Conservation (phyloP, 1,140 invertebrate species). For the Listronotus bonariensis region DNA sequence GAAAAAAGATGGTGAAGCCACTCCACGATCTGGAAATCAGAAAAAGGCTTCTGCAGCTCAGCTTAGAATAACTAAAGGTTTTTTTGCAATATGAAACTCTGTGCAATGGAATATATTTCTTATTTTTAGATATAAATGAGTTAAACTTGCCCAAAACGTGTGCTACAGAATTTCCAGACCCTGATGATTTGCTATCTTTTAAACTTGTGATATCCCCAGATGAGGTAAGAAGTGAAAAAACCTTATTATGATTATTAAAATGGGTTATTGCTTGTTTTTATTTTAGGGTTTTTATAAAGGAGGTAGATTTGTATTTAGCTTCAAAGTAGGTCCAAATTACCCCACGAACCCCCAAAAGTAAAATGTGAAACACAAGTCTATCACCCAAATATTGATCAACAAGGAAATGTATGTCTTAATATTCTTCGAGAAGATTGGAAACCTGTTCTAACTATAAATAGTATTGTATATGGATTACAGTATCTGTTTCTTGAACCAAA, state of each 20-base stretch:
- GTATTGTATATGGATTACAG: slow-evolving; percentile 96
- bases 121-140: slow-evolving; percentile 89
- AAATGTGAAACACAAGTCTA: slow-evolving; percentile 94
- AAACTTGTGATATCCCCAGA: slow-evolving; percentile 96
- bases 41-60: slow-evolving; percentile 95
- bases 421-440: slow-evolving; percentile 99
- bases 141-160: slow-evolving; percentile 97
- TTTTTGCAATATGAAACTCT: neutral
- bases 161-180: slow-evolving; percentile 93
- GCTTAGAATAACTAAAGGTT: slow-evolving; percentile 96
- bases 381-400: slow-evolving; percentile 94
- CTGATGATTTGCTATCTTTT: slow-evolving; percentile 94
- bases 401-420: slow-evolving; percentile 94
- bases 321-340: slow-evolving; percentile 97
- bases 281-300: slow-evolving; percentile 90
- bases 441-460: slow-evolving; percentile 96
- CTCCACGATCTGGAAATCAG: slow-evolving; percentile 72
- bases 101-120: slow-evolving; percentile 27
- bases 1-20: slow-evolving; percentile 92
- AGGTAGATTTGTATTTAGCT: slow-evolving; percentile 94
- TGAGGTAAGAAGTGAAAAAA: slow-evolving; percentile 63
- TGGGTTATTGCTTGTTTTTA: neutral
- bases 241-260: too few species aligned
- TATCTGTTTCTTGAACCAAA: slow-evolving; percentile 98
- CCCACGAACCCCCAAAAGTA: slow-evolving; percentile 94